A percentile compares a stretch with the other conserved stretches of the same genome.
Conservation (phyloP, 2,113 vertebrate species). For the Podiceps cristatus region DNA sequence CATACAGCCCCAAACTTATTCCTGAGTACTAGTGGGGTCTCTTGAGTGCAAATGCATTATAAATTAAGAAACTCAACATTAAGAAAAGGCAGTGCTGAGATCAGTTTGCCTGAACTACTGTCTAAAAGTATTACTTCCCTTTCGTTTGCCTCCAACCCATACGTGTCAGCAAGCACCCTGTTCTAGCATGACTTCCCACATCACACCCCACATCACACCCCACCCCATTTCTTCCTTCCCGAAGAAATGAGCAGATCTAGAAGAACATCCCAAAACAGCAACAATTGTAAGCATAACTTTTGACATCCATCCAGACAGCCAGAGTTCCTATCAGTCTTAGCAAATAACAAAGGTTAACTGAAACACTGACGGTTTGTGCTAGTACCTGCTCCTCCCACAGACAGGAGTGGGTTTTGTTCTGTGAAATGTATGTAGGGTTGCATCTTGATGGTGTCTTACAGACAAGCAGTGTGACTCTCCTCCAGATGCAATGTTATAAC, state of each 20-base stretch:
- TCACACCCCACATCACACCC: neutral
- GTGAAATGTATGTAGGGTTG: neutral
- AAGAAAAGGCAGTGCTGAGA: neutral
- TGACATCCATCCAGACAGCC: neutral
- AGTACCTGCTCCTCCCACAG: neutral
- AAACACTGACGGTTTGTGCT: neutral
- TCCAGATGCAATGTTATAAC: neutral
- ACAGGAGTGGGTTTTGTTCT: neutral
- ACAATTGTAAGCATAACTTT: neutral
- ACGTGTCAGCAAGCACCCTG: neutral
- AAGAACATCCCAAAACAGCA: neutral
- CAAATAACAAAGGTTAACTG: neutral
- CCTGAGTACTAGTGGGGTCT: neutral
- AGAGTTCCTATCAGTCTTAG: neutral
- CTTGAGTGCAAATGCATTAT: neutral
- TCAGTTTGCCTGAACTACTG: neutral
- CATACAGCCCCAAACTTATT: neutral
- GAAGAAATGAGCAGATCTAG: neutral
- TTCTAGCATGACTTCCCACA: neutral
- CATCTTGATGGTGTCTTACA: neutral
- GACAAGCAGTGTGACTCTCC: neutral
- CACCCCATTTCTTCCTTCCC: neutral
- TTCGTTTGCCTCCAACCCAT: neutral
- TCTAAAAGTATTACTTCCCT: neutral
- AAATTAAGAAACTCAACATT: neutral